Evolutionary conservation across 2,797 vertebrate genomes (phyloP), one percentile per base, ranked within the genome.

Genomic region (Parauchenoglanis punctatus): DNA sequence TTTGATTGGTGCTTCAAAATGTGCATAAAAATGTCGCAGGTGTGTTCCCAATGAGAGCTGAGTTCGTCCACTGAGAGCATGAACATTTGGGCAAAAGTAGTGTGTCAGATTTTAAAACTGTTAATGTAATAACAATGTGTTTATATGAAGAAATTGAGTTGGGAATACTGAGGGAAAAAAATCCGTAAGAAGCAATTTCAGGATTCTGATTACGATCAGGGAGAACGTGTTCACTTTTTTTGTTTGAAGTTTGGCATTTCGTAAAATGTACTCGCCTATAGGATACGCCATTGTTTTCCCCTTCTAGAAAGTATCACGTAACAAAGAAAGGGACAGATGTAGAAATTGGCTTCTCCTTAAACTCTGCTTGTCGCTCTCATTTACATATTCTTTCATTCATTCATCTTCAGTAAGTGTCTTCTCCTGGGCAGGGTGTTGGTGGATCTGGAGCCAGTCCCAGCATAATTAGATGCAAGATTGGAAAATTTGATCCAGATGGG

Each of bases 1-100:
- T 76, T 77, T 56, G 75, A 77, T 31, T 31, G 52, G n/a, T 77
- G n/a, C n/a, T 77, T 31, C 3, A 31, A 76, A 76, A 76, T 28
- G 23, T 49, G 70, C 20, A 46, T 73, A 46, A 23, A 75, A 49
- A 70, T 12, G n/a, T 31, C 15, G 28, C 75, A 54, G 15, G 13
- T 56, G 75, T 31, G 49, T 18, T 77, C n/a, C 28, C 15, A n/a
- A 10, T 18, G 75, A 77, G 15, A 28, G n/a, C 0, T 3, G 46
- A 52, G 40, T 46, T 73, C 4, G 23, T 73, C 68, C 35, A 20
- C 15, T 1, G 31, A 23, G 46, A n/a, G 46, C 12, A 5, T n/a
- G 72, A n/a, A 75, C 18, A 28, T 4, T 28, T 49, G 15, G 40
- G 72, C 13, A n/a, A 73, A 73, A 44, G 13, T n/a, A 2, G 5